These are phyloP conservation scores for Spodoptera frugiperda DNA, from an alignment of 1,140 invertebrate genomes.

Conservation along the genomic window DNA sequence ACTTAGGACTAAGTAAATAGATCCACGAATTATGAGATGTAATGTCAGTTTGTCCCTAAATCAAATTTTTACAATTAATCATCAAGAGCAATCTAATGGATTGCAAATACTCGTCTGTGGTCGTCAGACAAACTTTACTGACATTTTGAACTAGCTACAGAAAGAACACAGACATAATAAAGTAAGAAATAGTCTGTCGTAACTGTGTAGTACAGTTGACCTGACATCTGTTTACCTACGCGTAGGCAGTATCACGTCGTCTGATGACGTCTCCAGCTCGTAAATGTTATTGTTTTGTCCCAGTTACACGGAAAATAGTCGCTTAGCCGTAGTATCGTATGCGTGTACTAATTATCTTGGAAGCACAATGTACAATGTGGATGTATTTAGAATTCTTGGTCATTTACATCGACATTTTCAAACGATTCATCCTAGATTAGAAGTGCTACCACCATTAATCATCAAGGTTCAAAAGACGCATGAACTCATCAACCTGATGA, in stretches of 20 bases:
- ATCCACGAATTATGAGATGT: too few relatives aligned
- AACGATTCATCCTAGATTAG: neutral
- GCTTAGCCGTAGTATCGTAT: slow-evolving; percentile 25
- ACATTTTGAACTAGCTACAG: neutral
- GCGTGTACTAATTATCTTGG: slow-evolving; percentile 4
- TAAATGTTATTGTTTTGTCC: slow-evolving; percentile 33
- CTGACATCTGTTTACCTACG: slow-evolving; percentile 5
- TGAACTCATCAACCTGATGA: neutral
- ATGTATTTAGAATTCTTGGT: neutral
- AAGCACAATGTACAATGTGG: neutral
- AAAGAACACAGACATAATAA: neutral
- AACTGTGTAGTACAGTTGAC: neutral
- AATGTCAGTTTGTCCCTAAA: too few relatives aligned
- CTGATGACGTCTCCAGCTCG: slow-evolving; percentile 2
- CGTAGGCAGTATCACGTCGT: neutral
- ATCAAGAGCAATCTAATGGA: too few relatives aligned
- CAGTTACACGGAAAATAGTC: slow-evolving; percentile 23
- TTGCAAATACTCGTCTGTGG: too few relatives aligned
- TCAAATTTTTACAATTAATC: too few relatives aligned
- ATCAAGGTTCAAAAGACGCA: slow-evolving; percentile 13
- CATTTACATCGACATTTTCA: neutral
- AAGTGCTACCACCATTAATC: neutral
- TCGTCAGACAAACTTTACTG: neutral
- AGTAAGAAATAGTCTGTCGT: neutral
- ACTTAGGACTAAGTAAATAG: too few relatives aligned